Evolutionary conservation across 37 sponge, comb jelly and placozoan genomes (phyloP).

Genomic region (Amphimedon queenslandica): DNA sequence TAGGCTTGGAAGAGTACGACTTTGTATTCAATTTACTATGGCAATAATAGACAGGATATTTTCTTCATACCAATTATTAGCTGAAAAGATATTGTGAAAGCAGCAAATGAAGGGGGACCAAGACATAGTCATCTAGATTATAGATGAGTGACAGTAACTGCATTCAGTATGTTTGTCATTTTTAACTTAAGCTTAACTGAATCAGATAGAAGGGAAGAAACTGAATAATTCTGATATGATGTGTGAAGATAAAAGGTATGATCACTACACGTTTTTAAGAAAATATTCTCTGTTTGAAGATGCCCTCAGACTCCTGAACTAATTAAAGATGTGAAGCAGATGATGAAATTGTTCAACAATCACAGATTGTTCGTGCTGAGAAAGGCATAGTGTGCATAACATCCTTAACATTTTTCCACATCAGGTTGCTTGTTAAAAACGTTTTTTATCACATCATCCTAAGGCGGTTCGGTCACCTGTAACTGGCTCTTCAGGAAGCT

Average conservation of each 20-base stretch:
- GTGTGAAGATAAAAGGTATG: no score
- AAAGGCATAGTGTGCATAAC: not conserved
- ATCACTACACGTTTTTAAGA: no score
- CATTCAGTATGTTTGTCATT: not conserved
- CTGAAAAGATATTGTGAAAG: not conserved
- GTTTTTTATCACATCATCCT: not conserved
- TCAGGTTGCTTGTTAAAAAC: not conserved
- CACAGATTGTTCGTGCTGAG: conserved; percentile 18
- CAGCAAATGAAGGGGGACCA: not conserved
- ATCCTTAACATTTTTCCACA: not conserved
- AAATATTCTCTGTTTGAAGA: no score
- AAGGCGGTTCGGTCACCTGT: conserved; percentile 18
- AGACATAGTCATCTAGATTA: no score
- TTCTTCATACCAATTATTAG: not conserved
- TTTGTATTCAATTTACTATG: not conserved
- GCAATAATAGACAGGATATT: not conserved
- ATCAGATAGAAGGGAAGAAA: no score
- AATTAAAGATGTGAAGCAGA: not conserved
- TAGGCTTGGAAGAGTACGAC: not conserved
- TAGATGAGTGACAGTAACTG: not conserved
- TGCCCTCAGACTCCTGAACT: no score
- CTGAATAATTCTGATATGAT: no score
- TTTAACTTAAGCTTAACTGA: not conserved
- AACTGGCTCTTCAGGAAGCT: conserved; percentile 10
- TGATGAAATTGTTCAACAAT: not conserved